A percentile compares a stretch with the other conserved stretches of the same genome.
These are phyloP conservation scores for Zophobas morio DNA, from an alignment of 1,140 invertebrate genomes.

Conservation along the genomic window DNA sequence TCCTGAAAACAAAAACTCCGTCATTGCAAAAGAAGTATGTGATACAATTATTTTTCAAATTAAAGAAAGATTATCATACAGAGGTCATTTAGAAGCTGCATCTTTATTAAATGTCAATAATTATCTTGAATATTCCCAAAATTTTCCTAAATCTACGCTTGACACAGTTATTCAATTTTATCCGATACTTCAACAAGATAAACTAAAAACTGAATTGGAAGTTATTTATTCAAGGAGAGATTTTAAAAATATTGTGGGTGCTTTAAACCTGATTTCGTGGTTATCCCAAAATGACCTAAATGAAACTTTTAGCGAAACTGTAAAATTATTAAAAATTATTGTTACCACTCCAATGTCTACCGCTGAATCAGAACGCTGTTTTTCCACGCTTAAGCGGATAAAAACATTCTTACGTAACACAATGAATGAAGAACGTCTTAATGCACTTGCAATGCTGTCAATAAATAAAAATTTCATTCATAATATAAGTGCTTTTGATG, in stretches of 20 bases:
- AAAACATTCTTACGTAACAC: neutral
- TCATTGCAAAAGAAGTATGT: slow-evolving; percentile 45
- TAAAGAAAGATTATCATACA: slow-evolving; percentile 47
- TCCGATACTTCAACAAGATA: slow-evolving; percentile 4
- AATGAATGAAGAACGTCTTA: neutral
- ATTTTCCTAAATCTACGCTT: slow-evolving; percentile 8
- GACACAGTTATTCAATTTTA: slow-evolving; percentile 42
- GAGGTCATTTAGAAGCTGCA: slow-evolving; percentile 45
- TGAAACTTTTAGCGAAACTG: neutral
- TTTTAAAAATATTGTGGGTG: slow-evolving; percentile 40
- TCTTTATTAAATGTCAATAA: neutral
- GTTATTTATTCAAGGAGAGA: neutral
- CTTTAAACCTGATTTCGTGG: slow-evolving; percentile 24
- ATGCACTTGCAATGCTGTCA: neutral
- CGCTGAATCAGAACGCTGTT: slow-evolving; percentile 34
- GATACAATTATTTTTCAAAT: slow-evolving; percentile 35
- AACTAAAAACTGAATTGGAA: slow-evolving; percentile 22
- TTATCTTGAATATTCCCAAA: neutral
- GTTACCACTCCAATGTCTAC: slow-evolving; percentile 45
- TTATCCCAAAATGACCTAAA: neutral
- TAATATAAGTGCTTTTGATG: neutral
- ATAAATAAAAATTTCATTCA: neutral
- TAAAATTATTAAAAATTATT: slow-evolving; percentile 44
- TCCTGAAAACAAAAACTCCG: slow-evolving; percentile 13
- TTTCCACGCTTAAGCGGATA: neutral